These are phyloP conservation scores for Pogonocherus hispidulus DNA, from an alignment of 2,888 invertebrate species.

Conservation along the genomic window DNA sequence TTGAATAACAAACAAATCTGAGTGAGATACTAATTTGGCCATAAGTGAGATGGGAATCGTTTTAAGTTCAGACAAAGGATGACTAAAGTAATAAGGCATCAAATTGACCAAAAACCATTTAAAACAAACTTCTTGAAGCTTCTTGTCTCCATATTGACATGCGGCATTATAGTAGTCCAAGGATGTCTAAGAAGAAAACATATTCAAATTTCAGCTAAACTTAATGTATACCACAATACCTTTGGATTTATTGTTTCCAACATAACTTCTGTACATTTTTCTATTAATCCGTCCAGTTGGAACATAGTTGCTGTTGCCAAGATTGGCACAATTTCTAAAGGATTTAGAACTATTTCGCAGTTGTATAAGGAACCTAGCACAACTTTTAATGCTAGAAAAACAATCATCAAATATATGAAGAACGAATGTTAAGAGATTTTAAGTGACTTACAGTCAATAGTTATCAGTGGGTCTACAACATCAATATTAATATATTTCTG, in stretches of 20 bases:
- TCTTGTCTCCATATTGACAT: constrained; percentile 76
- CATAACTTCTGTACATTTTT: constrained; percentile 82
- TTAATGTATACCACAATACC: constrained; percentile 55
- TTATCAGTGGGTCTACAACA: constrained; percentile 80
- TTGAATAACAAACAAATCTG: constrained; percentile 81
- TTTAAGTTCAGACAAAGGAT: constrained; percentile 72
- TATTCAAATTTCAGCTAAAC: neutral
- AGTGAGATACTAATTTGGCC: constrained; percentile 74
- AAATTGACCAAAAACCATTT: constrained; percentile 81
- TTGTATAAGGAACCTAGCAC: constrained; percentile 84
- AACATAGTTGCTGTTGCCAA: constrained; percentile 82
- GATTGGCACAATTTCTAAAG: constrained; percentile 76
- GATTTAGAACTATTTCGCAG: constrained; percentile 80
- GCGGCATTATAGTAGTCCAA: constrained; percentile 79
- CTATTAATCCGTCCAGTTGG: constrained; percentile 79
- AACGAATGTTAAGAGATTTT: too few species aligned
- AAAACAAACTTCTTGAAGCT: constrained; percentile 75
- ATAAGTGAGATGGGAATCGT: constrained; percentile 78
- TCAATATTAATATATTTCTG: constrained; percentile 77
- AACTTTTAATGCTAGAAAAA: constrained; percentile 74
- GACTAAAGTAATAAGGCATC: constrained; percentile 72
- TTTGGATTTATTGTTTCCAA: constrained; percentile 80
- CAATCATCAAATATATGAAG: neutral
- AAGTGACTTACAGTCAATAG: constrained; percentile 74
- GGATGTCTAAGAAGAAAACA: constrained; percentile 73